phyloP scores from a whole-genome alignment of 2,888 invertebrate species.

The Phortica okadai region DNA sequence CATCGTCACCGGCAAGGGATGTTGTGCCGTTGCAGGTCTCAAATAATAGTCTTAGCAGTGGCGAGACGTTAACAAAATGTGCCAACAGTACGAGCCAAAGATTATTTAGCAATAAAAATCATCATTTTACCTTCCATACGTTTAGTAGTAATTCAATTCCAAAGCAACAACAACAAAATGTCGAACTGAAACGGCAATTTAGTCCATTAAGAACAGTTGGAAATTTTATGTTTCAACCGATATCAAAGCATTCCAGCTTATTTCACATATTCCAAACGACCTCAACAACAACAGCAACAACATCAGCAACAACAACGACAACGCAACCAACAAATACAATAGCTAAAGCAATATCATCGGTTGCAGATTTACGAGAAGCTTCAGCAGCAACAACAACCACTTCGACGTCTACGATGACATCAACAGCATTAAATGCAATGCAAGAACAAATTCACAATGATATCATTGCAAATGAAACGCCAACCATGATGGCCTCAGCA shows the following conservation, averaged over 20 bases:
- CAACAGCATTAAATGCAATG: constrained; percentile 40
- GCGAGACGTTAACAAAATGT: neutral
- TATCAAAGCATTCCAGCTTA: constrained; percentile 74
- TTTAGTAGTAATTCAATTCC: constrained; percentile 17
- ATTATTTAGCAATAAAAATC: constrained; percentile 33
- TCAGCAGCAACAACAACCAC: constrained; percentile 11
- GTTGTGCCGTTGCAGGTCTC: neutral
- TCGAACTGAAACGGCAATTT: constrained; percentile 56
- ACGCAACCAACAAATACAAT: neutral
- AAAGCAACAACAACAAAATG: constrained; percentile 32
- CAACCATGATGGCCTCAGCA: constrained; percentile 54
- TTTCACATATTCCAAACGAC: constrained; percentile 72
- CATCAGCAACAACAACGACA: neutral
- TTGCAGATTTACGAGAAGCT: neutral
- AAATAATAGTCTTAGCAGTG: constrained; percentile 16
- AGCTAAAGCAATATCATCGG: neutral
- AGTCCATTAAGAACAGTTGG: constrained; percentile 77
- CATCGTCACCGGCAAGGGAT: constrained; percentile 36
- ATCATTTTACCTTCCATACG: constrained; percentile 11
- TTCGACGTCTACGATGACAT: constrained; percentile 30
- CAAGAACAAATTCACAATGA: constrained; percentile 48
- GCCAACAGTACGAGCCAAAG: constrained; percentile 38
- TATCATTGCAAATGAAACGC: constrained; percentile 44
- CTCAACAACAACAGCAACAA: neutral
- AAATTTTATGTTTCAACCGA: constrained; percentile 74